phyloP scores from a whole-genome alignment of 2,888 invertebrate genomes.

The Acrobeloides nanus region DNA sequence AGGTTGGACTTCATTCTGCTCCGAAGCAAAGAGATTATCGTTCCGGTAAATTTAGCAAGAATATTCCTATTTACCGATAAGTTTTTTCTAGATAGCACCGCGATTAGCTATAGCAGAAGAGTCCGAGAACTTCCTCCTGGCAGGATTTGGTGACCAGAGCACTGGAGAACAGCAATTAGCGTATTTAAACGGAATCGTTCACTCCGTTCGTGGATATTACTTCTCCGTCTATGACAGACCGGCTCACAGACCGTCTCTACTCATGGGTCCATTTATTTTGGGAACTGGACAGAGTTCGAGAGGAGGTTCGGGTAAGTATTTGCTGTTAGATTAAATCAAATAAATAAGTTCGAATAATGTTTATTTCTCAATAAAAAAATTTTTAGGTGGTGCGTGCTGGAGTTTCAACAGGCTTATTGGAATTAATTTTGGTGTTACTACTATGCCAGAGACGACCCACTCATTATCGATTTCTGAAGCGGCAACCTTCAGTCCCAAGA shows the following conservation, averaged over 20 bases:
- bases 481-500: slow-evolving; percentile 21
- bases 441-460: slow-evolving; percentile 19
- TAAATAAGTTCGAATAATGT: too few species aligned
- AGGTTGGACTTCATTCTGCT: slow-evolving; percentile 21
- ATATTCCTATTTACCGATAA: slow-evolving; percentile 27
- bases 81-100: slow-evolving; percentile 23
- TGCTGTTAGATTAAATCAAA: slow-evolving; percentile 25
- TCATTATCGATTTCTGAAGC: slow-evolving; percentile 23
- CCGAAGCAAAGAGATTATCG: slow-evolving; percentile 21
- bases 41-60: slow-evolving; percentile 24
- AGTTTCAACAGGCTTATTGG: slow-evolving; percentile 22
- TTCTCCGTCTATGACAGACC: slow-evolving; percentile 12
- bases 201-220: slow-evolving; percentile 17
- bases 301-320: slow-evolving; percentile 29
- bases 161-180: slow-evolving; percentile 17
- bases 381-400: slow-evolving; percentile 26
- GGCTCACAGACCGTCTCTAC: too few species aligned
- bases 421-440: slow-evolving; percentile 23
- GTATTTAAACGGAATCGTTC: slow-evolving; percentile 18
- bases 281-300: slow-evolving; percentile 19
- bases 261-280: slow-evolving; percentile 26
- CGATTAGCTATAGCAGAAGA: slow-evolving; percentile 16
- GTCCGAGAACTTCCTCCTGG: slow-evolving; percentile 20
- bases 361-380: too few species aligned
- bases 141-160: slow-evolving; percentile 23